Evolutionary conservation across 2,113 vertebrate species (phyloP), one percentile per base, ranked within the genome.

Genomic region (Daboia siamensis): DNA sequence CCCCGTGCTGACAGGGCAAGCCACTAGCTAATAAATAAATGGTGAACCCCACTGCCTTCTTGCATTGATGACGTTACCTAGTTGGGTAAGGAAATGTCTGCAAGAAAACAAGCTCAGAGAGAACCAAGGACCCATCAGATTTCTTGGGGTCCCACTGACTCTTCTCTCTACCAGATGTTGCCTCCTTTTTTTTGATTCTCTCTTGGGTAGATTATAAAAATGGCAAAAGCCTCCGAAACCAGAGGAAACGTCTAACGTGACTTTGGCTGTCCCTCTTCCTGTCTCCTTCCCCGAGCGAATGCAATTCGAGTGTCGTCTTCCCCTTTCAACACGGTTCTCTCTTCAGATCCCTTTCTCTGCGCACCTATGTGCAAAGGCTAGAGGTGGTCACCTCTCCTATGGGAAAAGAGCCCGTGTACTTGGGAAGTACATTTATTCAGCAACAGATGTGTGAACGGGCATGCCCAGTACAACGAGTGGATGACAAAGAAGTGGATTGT

Each of bases 401-500:
- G 46, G 88, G 55, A 26, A 90, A 90, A 33, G 88, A 80, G 24
- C 85, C 89, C 89, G 1, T 48, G 89, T 56, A 10, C 26, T 33
- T 23, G 89, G 26, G 39, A 74, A 90, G 51, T 57, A 2, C 89
- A 48, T 93, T 90, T 69, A 48, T 87, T 64, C 89, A 1, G 1
- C n/a, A 52, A 59, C 84, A 69, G 57, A 90, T 90, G 92, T 87
- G 85, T 69, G 92, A 57, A 93, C 88, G 80, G 89, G 57, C 84
- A 56, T 21, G 33, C 51, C 86, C 80, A 93, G 92, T 93, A 7
- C 21, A 86, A 84, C 13, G 44, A 20, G n/a, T 0, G 23, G 23
- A 23, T 26, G 23, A 93, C 92, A 93, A 93, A 93, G 92, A 9
- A 46, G 56, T 12, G 80, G 88, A 93, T 93, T 93, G 92, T 93